Conservation (phyloP, 1,140 invertebrate species). For the Lasioglossum albipes region DNA sequence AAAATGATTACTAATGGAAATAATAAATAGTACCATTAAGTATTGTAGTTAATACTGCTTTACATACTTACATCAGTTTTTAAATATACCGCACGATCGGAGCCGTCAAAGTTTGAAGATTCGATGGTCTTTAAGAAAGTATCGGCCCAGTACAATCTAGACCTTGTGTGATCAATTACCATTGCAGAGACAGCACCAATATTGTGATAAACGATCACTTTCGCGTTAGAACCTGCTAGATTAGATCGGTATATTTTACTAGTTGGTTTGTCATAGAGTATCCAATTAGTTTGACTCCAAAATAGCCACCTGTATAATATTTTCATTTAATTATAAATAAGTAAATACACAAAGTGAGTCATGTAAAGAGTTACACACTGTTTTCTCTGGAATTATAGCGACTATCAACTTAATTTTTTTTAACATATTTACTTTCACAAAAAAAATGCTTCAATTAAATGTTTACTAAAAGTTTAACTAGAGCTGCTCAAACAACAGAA, state of each 20-base stretch:
- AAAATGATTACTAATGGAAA: too few relatives aligned
- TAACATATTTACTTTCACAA: too few relatives aligned
- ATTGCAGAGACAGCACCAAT: conserved; percentile 86
- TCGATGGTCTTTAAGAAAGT: conserved; percentile 88
- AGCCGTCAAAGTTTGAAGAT: conserved; percentile 87
- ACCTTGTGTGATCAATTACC: conserved; percentile 85
- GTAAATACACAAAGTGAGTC: conserved; percentile 48
- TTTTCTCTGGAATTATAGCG: too few relatives aligned
- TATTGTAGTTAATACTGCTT: background rate
- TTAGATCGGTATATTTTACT: conserved; percentile 83
- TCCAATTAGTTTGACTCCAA: conserved; percentile 78
- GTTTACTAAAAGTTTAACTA: too few relatives aligned
- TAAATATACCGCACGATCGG: conserved; percentile 81
- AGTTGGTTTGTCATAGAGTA: conserved; percentile 73
- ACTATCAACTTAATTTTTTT: too few relatives aligned
- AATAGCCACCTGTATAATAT: conserved; percentile 79
- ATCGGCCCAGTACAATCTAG: conserved; percentile 89
- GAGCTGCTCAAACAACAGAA: too few relatives aligned
- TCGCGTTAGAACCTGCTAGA: conserved; percentile 84
- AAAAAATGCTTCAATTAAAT: too few relatives aligned
- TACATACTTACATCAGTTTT: conserved; percentile 41
- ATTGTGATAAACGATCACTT: conserved; percentile 80
- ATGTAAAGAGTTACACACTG: too few relatives aligned
- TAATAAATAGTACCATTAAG: too few relatives aligned
- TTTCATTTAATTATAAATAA: too few relatives aligned